Evolutionary conservation across 2,113 vertebrate genomes (phyloP).

Genomic region (rat (Rattus norvegicus)): DNA sequence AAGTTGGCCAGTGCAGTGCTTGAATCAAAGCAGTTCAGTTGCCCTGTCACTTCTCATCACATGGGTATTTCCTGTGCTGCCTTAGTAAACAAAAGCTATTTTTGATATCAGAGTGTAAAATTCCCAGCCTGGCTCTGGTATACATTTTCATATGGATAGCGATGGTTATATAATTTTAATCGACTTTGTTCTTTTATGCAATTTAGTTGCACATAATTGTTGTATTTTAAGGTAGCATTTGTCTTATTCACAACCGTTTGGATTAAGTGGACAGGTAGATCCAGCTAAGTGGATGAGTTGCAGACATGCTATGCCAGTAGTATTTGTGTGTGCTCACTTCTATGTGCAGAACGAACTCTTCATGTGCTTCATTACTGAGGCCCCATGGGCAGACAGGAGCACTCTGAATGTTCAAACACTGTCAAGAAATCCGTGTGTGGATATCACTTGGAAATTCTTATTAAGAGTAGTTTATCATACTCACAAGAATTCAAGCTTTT

Average conservation of each 20-base stretch:
- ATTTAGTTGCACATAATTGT: background rate
- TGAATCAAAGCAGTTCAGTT: constrained; percentile 20
- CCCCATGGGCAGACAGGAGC: background rate
- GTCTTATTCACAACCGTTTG: background rate
- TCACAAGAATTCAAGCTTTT: constrained; percentile 13
- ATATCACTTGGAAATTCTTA: background rate
- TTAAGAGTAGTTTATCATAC: background rate
- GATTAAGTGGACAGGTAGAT: background rate
- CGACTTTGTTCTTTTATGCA: background rate
- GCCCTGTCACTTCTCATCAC: background rate
- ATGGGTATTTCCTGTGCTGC: background rate
- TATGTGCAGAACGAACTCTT: background rate
- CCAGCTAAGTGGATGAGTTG: background rate
- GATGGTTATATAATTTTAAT: background rate
- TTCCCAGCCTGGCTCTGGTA: background rate
- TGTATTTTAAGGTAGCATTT: background rate
- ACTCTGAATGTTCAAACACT: background rate
- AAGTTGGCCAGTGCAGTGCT: constrained; percentile 20
- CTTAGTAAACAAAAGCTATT: background rate
- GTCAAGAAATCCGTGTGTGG: background rate
- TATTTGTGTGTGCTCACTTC: background rate
- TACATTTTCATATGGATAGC: constrained; percentile 27
- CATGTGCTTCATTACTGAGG: background rate
- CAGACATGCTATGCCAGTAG: background rate
- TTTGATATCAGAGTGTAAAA: background rate